phyloP scores from a whole-genome alignment of 1,140 invertebrate genomes.

The Hermetia illucens region DNA sequence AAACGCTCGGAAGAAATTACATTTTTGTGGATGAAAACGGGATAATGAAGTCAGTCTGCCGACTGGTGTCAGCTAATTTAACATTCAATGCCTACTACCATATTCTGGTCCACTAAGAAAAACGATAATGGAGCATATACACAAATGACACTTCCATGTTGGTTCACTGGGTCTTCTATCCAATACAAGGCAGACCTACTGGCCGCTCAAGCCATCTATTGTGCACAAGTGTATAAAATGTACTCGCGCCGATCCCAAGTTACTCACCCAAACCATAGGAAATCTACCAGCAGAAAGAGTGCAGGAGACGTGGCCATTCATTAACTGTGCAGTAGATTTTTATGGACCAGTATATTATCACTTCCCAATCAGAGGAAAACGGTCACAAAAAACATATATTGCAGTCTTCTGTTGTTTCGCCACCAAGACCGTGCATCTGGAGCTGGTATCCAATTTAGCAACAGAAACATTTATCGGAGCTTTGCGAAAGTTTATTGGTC shows the following conservation, averaged over 20 bases:
- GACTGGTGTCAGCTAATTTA: too few relatives aligned
- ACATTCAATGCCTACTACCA: too few relatives aligned
- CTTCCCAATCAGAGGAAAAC: conserved; percentile 5
- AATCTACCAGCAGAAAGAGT: conserved; percentile 4
- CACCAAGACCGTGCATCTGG: too few relatives aligned
- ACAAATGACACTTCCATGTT: conserved; percentile 13
- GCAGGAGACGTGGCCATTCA: conserved; percentile 5
- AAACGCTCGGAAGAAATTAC: too few relatives aligned
- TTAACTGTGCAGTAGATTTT: conserved; percentile 10
- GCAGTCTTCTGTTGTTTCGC: conserved; percentile 6
- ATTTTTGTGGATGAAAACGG: too few relatives aligned
- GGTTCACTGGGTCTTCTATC: conserved; percentile 11
- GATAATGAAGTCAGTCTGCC: too few relatives aligned
- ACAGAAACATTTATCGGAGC: too few relatives aligned
- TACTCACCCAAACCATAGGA: background rate
- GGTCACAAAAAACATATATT: conserved; percentile 4
- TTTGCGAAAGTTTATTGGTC: too few relatives aligned
- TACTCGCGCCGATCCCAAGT: conserved; percentile 1
- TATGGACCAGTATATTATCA: conserved; percentile 9
- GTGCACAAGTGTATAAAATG: conserved; percentile 3
- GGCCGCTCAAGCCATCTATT: conserved; percentile 2
- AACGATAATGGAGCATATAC: conserved; percentile 5
- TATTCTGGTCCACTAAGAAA: too few relatives aligned
- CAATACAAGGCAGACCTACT: conserved; percentile 6
- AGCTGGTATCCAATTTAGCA: too few relatives aligned